phyloP scores from a whole-genome alignment of 1,140 invertebrate genomes.

The Bilobella aurantiaca region DNA sequence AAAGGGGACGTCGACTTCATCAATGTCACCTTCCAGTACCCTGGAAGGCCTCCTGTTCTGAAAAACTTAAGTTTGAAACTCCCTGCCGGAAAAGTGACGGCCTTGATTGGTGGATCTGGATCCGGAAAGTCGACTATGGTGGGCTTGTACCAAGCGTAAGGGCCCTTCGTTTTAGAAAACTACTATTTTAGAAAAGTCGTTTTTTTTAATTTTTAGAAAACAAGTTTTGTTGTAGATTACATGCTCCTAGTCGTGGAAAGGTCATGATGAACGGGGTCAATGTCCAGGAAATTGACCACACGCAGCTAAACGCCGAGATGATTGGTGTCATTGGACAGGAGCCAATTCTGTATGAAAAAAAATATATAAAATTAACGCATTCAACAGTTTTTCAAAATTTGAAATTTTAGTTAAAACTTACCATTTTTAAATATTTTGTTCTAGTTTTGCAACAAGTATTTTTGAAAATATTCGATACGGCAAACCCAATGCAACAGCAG shows the following conservation, averaged over 20 bases:
- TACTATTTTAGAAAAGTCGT: slow-evolving; percentile 41
- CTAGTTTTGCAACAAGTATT: slow-evolving; percentile 57
- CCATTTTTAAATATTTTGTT: slow-evolving; percentile 49
- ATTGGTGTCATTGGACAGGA: slow-evolving; percentile 50
- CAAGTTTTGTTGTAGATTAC: slow-evolving; percentile 39
- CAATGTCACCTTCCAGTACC: slow-evolving; percentile 77
- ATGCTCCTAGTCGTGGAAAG: slow-evolving; percentile 42
- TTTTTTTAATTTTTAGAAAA: slow-evolving; percentile 38
- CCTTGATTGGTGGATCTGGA: slow-evolving; percentile 60
- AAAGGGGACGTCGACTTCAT: slow-evolving; percentile 73
- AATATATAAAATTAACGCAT: neutral
- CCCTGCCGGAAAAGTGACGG: slow-evolving; percentile 48
- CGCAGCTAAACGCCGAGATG: slow-evolving; percentile 42
- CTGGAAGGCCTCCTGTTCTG: slow-evolving; percentile 67
- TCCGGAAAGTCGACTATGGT: slow-evolving; percentile 51
- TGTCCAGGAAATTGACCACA: slow-evolving; percentile 42
- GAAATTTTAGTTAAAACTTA: neutral
- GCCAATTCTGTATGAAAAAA: slow-evolving; percentile 39
- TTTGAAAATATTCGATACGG: slow-evolving; percentile 47
- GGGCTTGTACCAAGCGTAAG: slow-evolving; percentile 61
- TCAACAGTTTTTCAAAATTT: too few species aligned
- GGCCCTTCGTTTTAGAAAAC: slow-evolving; percentile 67
- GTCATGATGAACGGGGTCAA: slow-evolving; percentile 42
- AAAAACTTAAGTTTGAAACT: slow-evolving; percentile 55
- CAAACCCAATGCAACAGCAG: slow-evolving; percentile 36